Evolutionary conservation across 1,140 invertebrate genomes (phyloP).

Genomic region (Aphelenchoides avenae): DNA sequence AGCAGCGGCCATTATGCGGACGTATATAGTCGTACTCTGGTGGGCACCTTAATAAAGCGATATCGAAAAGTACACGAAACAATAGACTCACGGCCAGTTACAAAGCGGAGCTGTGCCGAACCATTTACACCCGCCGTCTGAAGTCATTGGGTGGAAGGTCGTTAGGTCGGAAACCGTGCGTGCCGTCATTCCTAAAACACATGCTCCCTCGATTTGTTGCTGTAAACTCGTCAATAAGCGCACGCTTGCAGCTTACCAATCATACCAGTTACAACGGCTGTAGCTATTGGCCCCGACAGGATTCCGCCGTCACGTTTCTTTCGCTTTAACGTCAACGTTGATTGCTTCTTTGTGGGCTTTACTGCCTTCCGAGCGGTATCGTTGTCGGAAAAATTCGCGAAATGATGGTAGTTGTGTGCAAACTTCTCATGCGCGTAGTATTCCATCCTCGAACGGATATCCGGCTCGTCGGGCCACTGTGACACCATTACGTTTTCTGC

Average conservation of each 20-base stretch:
- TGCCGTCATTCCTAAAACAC: constrained; percentile 45
- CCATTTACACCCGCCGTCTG: constrained; percentile 45
- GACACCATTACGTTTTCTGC: no score
- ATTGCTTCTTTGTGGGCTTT: neutral
- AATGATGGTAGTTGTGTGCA: constrained; percentile 10
- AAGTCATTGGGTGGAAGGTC: constrained; percentile 30
- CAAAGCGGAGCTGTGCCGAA: constrained; percentile 52
- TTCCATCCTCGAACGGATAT: constrained; percentile 1
- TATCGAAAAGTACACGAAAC: neutral
- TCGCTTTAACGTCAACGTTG: neutral
- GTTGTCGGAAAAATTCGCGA: constrained; percentile 1
- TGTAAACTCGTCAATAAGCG: neutral
- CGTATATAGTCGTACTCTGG: constrained; percentile 49
- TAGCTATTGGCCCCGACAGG: constrained; percentile 40
- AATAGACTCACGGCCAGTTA: constrained; percentile 36
- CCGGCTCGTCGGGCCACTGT: constrained; percentile 6
- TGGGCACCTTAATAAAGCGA: constrained; percentile 27
- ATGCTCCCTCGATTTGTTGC: neutral
- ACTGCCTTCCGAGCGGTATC: no score
- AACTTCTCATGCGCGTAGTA: constrained; percentile 11
- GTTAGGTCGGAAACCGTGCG: constrained; percentile 45
- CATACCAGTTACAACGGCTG: constrained; percentile 48
- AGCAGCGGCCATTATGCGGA: constrained; percentile 44
- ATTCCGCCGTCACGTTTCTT: constrained; percentile 33
- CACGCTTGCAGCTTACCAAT: constrained; percentile 31